These are phyloP conservation scores for Nibea coibor DNA, from an alignment of 2,113 vertebrate species.

Conservation along the genomic window DNA sequence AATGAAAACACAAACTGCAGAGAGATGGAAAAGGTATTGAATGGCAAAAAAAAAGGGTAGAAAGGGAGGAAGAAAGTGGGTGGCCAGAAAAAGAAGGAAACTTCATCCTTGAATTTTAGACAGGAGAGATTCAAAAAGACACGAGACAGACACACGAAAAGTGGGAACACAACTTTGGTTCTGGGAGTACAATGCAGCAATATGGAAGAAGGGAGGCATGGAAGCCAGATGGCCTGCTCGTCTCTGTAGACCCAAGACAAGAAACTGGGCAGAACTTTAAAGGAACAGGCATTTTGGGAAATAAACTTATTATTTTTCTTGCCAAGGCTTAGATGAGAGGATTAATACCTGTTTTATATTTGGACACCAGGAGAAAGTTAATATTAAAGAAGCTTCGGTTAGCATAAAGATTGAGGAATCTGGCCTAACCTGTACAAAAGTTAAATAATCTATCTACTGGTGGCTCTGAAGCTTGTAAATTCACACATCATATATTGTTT, in stretches of 20 bases:
- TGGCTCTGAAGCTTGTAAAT: not conserved
- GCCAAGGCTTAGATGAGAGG: not conserved
- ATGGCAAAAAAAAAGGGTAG: not conserved
- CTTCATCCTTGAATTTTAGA: conserved; percentile 13
- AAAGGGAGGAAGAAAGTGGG: conserved; percentile 10
- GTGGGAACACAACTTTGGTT: not conserved
- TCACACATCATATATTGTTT: not conserved
- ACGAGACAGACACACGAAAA: not conserved
- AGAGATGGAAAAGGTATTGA: conserved; percentile 62
- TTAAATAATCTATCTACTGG: not conserved
- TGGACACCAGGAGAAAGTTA: not conserved
- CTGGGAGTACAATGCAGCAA: not conserved
- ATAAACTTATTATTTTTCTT: not conserved
- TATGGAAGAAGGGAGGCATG: not conserved
- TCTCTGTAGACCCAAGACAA: not conserved
- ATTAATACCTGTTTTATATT: not conserved
- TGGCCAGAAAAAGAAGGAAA: conserved; percentile 25
- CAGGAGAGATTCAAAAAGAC: not conserved
- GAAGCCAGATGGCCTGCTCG: conserved; percentile 5
- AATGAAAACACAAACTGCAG: conserved; percentile 56
- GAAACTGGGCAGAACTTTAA: not conserved
- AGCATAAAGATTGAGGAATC: not conserved
- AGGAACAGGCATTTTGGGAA: not conserved
- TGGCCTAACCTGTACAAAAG: not conserved
- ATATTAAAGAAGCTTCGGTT: too few relatives aligned